Conservation (phyloP, 1,140 invertebrate species). For the Armadillidium nasatum region DNA sequence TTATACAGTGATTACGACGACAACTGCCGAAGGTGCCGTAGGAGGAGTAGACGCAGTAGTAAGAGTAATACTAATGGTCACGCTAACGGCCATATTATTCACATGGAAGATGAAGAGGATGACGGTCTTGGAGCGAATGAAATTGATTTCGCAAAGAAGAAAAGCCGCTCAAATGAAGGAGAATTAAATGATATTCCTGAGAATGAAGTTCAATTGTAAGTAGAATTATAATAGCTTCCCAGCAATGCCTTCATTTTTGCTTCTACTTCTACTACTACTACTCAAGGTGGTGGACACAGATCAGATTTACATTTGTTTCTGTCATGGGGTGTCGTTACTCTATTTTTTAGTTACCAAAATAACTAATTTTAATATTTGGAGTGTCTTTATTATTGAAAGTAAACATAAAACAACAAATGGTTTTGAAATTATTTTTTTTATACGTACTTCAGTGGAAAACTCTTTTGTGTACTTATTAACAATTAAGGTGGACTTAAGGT, state of each 20-base stretch:
- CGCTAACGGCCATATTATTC: background rate
- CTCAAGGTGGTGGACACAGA: background rate
- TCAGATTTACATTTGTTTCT: background rate
- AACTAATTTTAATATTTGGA: too few species aligned
- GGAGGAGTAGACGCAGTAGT: constrained; percentile 1
- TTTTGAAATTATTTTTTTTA: too few species aligned
- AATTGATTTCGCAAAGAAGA: background rate
- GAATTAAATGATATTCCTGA: background rate
- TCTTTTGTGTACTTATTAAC: too few species aligned
- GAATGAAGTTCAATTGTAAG: background rate
- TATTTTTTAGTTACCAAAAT: too few species aligned
- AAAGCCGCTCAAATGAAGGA: background rate
- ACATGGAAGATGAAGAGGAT: background rate
- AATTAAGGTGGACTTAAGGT: too few species aligned
- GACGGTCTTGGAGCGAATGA: background rate
- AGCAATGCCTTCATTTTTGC: background rate
- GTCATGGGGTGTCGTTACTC: too few species aligned
- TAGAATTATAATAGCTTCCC: background rate
- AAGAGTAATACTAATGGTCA: background rate
- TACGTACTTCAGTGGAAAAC: too few species aligned
- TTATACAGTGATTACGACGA: constrained; percentile 1
- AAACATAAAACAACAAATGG: too few species aligned
- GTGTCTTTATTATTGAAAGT: too few species aligned
- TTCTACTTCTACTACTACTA: background rate
- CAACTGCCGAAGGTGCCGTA: background rate